Base-by-base conservation (phyloP, 2,888 invertebrate species). In the Ephialtes manifestator region DNA sequence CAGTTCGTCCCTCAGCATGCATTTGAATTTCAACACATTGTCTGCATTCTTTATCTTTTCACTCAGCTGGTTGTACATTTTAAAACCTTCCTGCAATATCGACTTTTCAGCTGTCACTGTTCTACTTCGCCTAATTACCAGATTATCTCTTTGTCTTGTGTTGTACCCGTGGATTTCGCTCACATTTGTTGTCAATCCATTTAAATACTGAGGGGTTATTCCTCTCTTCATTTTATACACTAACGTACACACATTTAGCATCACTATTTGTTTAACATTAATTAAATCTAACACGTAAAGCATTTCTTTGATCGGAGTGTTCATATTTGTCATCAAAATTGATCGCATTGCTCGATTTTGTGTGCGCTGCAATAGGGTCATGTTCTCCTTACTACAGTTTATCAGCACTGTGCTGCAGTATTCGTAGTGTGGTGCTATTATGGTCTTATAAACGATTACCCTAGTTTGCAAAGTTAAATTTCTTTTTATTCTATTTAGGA, bases 351-450 rank as follows among this genome's bases (percentile, higher is more conserved):
- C 35, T 28, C 51, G 53, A 65, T 76, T 76, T 28, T 65, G 72
- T 18, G 43, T 48, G 1, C n/a, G 2, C 5, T 48, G n/a, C 5
- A 48, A 2, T 5, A n/a, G 1, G 2, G 15, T 48, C 48, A 48
- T 48, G 11, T 55, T 67, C 8, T 65, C 28, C n/a, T 77, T 53
- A 65, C 43, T 67, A 15, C 72, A 67, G 13, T 39, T 43, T n/a
- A n/a, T n/a, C n/a, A n/a, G n/a, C 15, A 84, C 15, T 4, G 86
- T 67, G n/a, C 75, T 79, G 15, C 81, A 86, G n/a, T 81, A 82
- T 18, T 85, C 84, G 20, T 77, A 85, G n/a, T 82, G 82, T 0
- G 72, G 80, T 10, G 82, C 86, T 20, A 86, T 84, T 13, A 87
- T 86, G 10, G 83, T 13, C 11, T 86, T 86, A 51, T 87, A 84